A percentile compares a stretch with the other conserved stretches of the same genome.
Conservation (phyloP, 92 coral and sea anemone genomes). For the Actinostola sp. region DNA sequence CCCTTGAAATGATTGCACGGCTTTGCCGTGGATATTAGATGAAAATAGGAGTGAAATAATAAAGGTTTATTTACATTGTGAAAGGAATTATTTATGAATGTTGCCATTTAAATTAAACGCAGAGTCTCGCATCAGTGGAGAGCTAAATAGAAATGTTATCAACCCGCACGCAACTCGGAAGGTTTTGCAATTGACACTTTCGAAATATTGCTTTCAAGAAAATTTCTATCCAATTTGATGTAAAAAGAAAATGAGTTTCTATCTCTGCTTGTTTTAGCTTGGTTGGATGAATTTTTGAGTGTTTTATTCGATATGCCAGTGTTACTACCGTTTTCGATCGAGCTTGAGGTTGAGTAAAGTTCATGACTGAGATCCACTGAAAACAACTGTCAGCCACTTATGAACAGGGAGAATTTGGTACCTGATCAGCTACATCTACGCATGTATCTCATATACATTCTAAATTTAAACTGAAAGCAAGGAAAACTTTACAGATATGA, state of each 20-base stretch:
- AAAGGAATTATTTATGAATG: slow-evolving; percentile 24
- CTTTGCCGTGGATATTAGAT: not conserved
- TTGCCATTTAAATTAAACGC: slow-evolving; percentile 15
- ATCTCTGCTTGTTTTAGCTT: not conserved
- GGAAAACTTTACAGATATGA: not conserved
- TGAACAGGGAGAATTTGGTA: slow-evolving; percentile 66
- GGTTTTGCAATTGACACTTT: not conserved
- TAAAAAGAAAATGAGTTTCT: not conserved
- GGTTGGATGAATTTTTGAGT: slow-evolving; percentile 18
- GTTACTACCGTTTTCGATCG: slow-evolving; percentile 25
- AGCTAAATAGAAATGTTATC: slow-evolving; percentile 2
- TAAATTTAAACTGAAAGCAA: not conserved
- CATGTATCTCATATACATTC: no score
- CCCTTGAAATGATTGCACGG: not conserved
- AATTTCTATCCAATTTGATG: not conserved
- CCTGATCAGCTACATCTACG: slow-evolving; percentile 35
- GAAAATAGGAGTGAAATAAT: slow-evolving; percentile 1
- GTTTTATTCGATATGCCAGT: slow-evolving; percentile 4
- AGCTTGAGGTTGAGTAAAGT: slow-evolving; percentile 35
- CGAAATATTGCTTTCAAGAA: not conserved
- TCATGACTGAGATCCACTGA: slow-evolving; percentile 34
- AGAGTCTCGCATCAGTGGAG: slow-evolving; percentile 26
- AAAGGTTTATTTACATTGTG: slow-evolving; percentile 15
- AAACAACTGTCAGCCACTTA: slow-evolving; percentile 44
- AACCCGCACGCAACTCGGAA: slow-evolving; percentile 7